Percentiles rank a stretch among this genome's conserved stretches.
Evolutionary conservation across 1,140 invertebrate species (phyloP).

Genomic region (Liolophura sinensis): DNA sequence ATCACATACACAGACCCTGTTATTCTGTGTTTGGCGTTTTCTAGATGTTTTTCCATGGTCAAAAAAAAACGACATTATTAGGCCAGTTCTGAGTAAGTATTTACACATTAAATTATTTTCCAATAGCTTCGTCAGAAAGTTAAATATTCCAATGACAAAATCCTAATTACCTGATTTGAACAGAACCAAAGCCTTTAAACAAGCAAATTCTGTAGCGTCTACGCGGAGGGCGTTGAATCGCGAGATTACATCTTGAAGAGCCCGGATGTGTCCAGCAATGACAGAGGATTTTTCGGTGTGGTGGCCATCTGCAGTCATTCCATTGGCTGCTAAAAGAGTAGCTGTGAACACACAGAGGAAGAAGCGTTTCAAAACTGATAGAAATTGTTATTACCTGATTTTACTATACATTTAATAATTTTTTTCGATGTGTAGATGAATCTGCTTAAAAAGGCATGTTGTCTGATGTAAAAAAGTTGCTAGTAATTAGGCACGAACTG

Average conservation of each 20-base stretch:
- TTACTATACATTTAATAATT: no score
- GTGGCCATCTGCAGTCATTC: constrained; percentile 20
- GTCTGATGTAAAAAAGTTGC: no score
- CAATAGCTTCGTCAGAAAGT: not conserved
- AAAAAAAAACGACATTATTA: no score
- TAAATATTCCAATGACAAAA: not conserved
- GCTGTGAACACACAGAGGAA: constrained; percentile 21
- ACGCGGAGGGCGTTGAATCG: constrained; percentile 65
- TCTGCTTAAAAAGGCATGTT: no score
- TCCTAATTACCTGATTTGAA: constrained; percentile 82
- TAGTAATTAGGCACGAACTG: no score
- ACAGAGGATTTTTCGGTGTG: constrained; percentile 23
- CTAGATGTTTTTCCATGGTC: not conserved
- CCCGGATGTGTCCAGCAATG: constrained; percentile 28
- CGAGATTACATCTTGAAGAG: constrained; percentile 38
- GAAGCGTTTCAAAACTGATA: not conserved
- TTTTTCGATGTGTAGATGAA: no score
- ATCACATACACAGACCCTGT: not conserved
- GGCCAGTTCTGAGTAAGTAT: not conserved
- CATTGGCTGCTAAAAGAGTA: constrained; percentile 23
- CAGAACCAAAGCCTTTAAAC: constrained; percentile 94
- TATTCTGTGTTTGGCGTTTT: constrained; percentile 3
- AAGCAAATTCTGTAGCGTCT: constrained; percentile 95
- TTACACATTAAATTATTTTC: not conserved
- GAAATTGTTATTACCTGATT: no score